Conservation (phyloP, 2,113 vertebrate genomes). For the Hypanus sabinus region DNA sequence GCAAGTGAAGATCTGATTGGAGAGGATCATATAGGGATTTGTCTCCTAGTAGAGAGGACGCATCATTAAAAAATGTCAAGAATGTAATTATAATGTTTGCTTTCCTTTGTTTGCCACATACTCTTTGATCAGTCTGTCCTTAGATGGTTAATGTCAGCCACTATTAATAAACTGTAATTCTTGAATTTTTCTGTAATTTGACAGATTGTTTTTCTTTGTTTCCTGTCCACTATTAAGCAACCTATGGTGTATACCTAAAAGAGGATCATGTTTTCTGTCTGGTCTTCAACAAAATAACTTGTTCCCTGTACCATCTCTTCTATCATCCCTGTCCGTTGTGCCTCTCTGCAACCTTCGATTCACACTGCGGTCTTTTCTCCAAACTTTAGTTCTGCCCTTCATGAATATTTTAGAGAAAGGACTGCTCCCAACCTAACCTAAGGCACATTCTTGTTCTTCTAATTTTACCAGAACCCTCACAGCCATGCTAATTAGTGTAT, state of each 20-base stretch:
- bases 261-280: background rate
- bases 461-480: background rate
- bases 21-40: too few species aligned
- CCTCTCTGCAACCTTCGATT: background rate
- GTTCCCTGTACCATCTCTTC: background rate
- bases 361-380: background rate
- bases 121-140: background rate
- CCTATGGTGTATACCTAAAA: background rate
- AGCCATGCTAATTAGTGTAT: background rate
- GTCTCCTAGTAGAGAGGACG: too few species aligned
- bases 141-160: background rate
- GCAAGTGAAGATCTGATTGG: too few species aligned
- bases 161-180: background rate
- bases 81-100: too few species aligned
- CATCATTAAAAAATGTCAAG: too few species aligned
- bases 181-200: background rate
- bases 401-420: background rate
- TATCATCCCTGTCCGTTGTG: background rate
- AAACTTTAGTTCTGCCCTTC: background rate
- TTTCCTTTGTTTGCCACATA: background rate
- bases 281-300: background rate
- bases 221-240: background rate
- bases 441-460: background rate
- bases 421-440: background rate
- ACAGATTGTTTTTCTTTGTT: background rate